Evolutionary conservation across 2,888 invertebrate genomes (phyloP).

Genomic region (Augochlorella aurata): DNA sequence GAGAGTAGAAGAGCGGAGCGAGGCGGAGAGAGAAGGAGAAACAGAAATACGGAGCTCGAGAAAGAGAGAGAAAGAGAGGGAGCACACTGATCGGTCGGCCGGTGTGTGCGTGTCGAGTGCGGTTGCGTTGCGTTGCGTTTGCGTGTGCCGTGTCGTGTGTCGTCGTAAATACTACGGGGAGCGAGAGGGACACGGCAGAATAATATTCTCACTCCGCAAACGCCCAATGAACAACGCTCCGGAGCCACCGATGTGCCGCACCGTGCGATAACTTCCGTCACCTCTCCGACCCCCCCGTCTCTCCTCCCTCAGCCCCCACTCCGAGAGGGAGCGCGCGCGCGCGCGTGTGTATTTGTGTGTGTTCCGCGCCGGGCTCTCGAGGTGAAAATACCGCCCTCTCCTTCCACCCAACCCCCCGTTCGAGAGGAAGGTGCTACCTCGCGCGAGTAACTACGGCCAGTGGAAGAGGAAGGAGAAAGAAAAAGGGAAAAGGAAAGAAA

Average conservation of each 20-base stretch:
- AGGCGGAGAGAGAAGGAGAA: constrained; percentile 3
- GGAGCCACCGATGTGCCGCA: constrained; percentile 68
- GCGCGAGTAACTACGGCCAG: constrained; percentile 48
- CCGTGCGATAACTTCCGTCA: constrained; percentile 72
- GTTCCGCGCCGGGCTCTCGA: constrained; percentile 70
- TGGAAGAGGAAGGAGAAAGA: constrained; percentile 33
- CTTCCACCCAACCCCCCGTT: constrained; percentile 67
- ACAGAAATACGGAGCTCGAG: neutral
- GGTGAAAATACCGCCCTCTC: constrained; percentile 72
- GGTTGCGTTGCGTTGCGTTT: too few species aligned
- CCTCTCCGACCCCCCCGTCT: constrained; percentile 62
- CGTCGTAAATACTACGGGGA: constrained; percentile 40
- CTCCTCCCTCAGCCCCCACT: constrained; percentile 44
- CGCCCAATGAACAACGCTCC: constrained; percentile 66
- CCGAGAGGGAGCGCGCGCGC: constrained; percentile 9
- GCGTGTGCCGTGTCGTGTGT: neutral
- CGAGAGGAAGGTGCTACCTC: constrained; percentile 61
- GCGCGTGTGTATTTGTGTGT: constrained; percentile 60
- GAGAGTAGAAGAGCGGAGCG: neutral
- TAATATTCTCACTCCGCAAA: constrained; percentile 60
- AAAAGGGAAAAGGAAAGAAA: neutral
- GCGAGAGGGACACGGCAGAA: constrained; percentile 44
- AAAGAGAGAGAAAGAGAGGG: neutral
- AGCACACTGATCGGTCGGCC: neutral
- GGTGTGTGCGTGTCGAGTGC: neutral